A percentile compares a stretch with the other conserved stretches of the same genome.
phyloP scores from a whole-genome alignment of 1,140 invertebrate species.

The Cydia strobilella region DNA sequence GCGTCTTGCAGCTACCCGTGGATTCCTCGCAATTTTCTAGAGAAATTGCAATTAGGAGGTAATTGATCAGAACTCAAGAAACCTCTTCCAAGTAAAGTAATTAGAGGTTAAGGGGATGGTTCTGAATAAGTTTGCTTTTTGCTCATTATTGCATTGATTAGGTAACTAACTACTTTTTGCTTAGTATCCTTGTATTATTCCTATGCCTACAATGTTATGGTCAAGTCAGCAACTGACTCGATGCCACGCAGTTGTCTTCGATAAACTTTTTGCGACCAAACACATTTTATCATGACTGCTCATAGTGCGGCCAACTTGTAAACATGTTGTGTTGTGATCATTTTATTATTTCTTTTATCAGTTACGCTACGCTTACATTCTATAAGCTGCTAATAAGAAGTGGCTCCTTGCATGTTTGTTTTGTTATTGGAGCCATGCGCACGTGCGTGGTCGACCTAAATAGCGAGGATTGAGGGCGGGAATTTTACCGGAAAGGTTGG shows the following conservation, averaged over 20 bases:
- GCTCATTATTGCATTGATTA: neutral
- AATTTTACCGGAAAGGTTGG: slow-evolving; percentile 80
- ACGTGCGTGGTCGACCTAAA: slow-evolving; percentile 47
- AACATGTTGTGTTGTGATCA: slow-evolving; percentile 28
- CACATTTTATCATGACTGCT: slow-evolving; percentile 19
- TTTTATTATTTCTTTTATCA: slow-evolving; percentile 23
- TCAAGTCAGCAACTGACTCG: neutral
- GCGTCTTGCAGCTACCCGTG: neutral
- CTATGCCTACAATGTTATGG: neutral
- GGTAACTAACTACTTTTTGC: neutral
- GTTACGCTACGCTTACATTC: slow-evolving; percentile 18
- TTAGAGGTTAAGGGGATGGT: neutral
- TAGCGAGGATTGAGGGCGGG: slow-evolving; percentile 41
- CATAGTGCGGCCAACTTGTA: slow-evolving; percentile 16
- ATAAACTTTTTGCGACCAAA: slow-evolving; percentile 25
- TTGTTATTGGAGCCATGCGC: slow-evolving; percentile 39
- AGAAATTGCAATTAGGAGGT: neutral
- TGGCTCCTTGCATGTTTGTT: slow-evolving; percentile 40
- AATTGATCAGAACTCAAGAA: slow-evolving; percentile 10
- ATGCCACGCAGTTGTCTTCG: neutral
- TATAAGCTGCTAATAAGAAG: slow-evolving; percentile 3
- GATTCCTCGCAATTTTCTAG: slow-evolving; percentile 6
- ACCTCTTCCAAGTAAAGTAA: neutral
- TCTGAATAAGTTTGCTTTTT: neutral
- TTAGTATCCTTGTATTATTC: neutral